Evolutionary conservation across 2,888 invertebrate genomes (phyloP).

Genomic region (Drosophila quasianomalipes): DNA sequence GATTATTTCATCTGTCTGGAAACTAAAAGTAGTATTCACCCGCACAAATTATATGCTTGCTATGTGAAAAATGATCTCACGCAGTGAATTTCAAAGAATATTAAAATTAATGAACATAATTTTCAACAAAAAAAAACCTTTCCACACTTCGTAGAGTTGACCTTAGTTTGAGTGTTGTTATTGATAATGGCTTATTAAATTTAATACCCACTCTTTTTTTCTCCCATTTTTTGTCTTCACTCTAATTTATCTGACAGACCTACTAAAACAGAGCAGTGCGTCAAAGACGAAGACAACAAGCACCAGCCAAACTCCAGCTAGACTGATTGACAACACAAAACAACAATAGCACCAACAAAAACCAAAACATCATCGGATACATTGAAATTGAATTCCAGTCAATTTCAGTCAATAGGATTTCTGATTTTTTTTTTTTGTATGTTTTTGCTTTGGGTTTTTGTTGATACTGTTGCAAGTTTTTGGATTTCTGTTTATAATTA

Average conservation of each 20-base stretch:
- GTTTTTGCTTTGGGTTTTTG: conserved; percentile 43
- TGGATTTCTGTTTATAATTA: conserved; percentile 74
- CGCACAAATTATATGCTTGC: conserved; percentile 1
- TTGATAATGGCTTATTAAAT: conserved; percentile 41
- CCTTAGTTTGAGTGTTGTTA: conserved; percentile 23
- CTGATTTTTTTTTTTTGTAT: conserved; percentile 17
- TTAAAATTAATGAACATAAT: conserved; percentile 4
- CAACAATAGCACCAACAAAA: conserved; percentile 20
- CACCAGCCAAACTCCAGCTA: conserved; percentile 65
- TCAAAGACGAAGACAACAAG: conserved; percentile 54
- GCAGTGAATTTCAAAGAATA: not conserved
- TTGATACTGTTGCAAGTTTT: conserved; percentile 56
- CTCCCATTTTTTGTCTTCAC: conserved; percentile 9
- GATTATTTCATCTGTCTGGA: not conserved
- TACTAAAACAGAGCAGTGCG: conserved; percentile 62
- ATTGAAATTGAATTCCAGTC: conserved; percentile 41
- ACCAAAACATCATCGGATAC: conserved; percentile 27
- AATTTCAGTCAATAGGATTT: conserved; percentile 50
- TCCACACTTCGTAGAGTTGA: conserved; percentile 13
- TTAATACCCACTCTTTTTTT: conserved; percentile 15
- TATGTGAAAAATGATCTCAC: conserved; percentile 4
- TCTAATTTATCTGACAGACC: conserved; percentile 53
- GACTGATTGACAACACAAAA: conserved; percentile 72
- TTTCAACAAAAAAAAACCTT: not conserved
- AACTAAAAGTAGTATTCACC: not conserved